A percentile compares a stretch with the other conserved stretches of the same genome.
Conservation (phyloP, 23 tunicate species). For the Styela plicata region DNA sequence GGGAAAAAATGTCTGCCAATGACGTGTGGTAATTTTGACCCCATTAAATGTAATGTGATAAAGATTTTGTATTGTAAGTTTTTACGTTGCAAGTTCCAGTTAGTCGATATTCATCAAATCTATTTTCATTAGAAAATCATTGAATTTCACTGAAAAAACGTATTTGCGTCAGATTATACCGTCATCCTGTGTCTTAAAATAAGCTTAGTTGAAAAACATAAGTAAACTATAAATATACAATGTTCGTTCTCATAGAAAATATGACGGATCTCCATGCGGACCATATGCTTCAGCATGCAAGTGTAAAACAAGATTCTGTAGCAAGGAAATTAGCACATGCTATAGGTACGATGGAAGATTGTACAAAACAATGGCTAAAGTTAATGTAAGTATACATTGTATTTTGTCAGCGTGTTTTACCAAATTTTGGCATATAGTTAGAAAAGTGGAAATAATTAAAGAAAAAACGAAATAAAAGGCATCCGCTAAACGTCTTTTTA, state of each 20-base stretch:
- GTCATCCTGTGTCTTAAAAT: too few relatives aligned
- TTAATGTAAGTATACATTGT: not conserved
- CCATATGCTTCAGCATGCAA: not conserved
- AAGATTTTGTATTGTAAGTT: too few relatives aligned
- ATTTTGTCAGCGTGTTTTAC: not conserved
- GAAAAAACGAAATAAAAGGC: too few relatives aligned
- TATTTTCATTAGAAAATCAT: not conserved
- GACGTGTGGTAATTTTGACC: too few relatives aligned
- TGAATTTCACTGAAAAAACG: not conserved
- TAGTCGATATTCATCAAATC: too few relatives aligned
- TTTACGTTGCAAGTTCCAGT: too few relatives aligned
- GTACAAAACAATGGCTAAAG: not conserved
- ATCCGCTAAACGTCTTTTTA: too few relatives aligned
- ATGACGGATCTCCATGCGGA: not conserved
- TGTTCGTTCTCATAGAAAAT: not conserved
- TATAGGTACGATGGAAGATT: not conserved
- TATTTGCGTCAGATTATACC: too few relatives aligned
- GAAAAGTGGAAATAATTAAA: too few relatives aligned
- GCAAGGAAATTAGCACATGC: not conserved
- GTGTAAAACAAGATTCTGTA: not conserved
- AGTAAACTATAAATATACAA: not conserved
- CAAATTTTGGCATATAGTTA: too few relatives aligned
- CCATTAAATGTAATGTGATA: too few relatives aligned
- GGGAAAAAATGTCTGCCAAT: too few relatives aligned
- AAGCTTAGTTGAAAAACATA: not conserved